phyloP scores from a whole-genome alignment of 2,888 invertebrate species.

The Dynastes tityus region DNA sequence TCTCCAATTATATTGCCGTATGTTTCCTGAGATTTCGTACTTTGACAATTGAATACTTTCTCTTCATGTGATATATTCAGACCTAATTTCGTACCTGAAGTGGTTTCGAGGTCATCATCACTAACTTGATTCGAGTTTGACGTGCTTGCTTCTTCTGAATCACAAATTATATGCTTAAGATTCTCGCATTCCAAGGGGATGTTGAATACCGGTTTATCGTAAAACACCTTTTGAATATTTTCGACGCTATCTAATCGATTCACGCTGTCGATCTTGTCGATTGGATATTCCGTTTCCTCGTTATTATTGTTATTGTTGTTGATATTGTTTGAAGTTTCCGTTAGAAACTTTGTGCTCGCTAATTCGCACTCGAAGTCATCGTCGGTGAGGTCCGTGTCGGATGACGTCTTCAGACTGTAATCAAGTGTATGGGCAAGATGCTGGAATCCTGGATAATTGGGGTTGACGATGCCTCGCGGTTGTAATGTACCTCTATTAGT shows the following conservation, averaged over 20 bases:
- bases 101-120: conserved; percentile 64
- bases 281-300: conserved; percentile 60
- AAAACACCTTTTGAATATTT: conserved; percentile 73
- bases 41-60: conserved; percentile 50
- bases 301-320: conserved; percentile 63
- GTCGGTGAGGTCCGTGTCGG: conserved; percentile 70
- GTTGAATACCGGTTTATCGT: conserved; percentile 75
- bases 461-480: conserved; percentile 85
- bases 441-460: conserved; percentile 89
- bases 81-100: conserved; percentile 48
- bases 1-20: conserved; percentile 73
- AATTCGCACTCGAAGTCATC: conserved; percentile 71
- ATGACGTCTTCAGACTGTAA: conserved; percentile 64
- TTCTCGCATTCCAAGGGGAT: conserved; percentile 68
- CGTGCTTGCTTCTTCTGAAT: conserved; percentile 60
- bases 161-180: conserved; percentile 58
- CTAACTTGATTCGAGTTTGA: conserved; percentile 60
- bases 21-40: conserved; percentile 39
- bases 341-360: conserved; percentile 67
- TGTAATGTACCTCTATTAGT: conserved; percentile 61
- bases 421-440: conserved; percentile 83
- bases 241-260: conserved; percentile 70
- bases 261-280: conserved; percentile 70
- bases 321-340: conserved; percentile 68
- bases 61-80: conserved; percentile 43